Evolutionary conservation across 2,113 vertebrate genomes (phyloP).

Genomic region (Capreolus pygargus): DNA sequence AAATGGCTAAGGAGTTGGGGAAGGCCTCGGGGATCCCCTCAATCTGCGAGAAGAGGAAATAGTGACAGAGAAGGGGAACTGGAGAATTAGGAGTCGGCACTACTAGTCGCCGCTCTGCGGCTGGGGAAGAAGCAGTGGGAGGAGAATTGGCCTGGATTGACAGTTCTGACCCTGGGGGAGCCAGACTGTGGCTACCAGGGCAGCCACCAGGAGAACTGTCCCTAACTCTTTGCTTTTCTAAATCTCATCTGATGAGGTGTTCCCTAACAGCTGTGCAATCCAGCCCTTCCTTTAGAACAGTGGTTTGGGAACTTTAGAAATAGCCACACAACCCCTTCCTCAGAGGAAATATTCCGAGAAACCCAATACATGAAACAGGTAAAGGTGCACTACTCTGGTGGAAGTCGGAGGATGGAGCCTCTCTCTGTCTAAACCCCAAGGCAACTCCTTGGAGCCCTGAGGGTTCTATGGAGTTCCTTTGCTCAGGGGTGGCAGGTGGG

Average conservation of each 20-base stretch:
- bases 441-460: not conserved
- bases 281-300: not conserved
- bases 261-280: not conserved
- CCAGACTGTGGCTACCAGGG: not conserved
- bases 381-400: not conserved
- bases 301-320: not conserved
- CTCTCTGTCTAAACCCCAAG: not conserved
- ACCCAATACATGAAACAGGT: not conserved
- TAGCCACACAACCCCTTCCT: not conserved
- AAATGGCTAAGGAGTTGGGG: not conserved
- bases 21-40: not conserved
- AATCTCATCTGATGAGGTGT: not conserved
- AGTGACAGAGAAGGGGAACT: not conserved
- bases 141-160: not conserved
- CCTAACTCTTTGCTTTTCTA: not conserved
- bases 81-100: not conserved
- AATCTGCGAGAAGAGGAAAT: not conserved
- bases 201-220: not conserved
- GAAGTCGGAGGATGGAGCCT: not conserved
- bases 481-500: not conserved
- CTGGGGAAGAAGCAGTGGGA: not conserved
- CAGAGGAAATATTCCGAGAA: not conserved
- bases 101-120: fast-evolving
- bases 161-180: not conserved
- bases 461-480: not conserved